Base-by-base conservation (phyloP, 2,113 vertebrate genomes). In the Erpornis zantholeuca region DNA sequence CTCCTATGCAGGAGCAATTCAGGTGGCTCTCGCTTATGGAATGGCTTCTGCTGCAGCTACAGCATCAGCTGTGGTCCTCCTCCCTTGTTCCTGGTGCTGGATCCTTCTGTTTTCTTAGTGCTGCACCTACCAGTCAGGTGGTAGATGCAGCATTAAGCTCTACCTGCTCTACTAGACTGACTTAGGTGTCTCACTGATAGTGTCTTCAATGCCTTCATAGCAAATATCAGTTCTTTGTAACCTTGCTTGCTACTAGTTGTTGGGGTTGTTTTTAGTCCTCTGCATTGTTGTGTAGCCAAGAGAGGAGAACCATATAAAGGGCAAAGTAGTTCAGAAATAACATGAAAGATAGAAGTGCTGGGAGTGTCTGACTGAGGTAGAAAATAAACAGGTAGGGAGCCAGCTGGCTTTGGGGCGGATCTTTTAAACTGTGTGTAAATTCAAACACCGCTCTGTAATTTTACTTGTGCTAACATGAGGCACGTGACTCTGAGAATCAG, bases 341-440 rank as follows among this genome's bases (percentile, higher is more conserved):
- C 19, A 47, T 86, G 66, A 66, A 82, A 90, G 56, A 75, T 44
- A 72, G 28, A 71, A 75, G 20, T 80, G 52, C 49, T 81, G n/a
- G 20, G 47, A 66, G 42, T 78, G 56, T 75, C 64, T 80, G 66
- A n/a, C 24, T 75, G 79, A 81, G 36, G n/a, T n/a, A 91, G 82
- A 95, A 92, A 96, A 92, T 95, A 86, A 96, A 83, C 49, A 94
- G 68, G 88, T 82, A 75, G 72, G 18, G 44, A 94, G 73, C 45
- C 87, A 95, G 66, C 18, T 40, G 7, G 35, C 66, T 83, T 92
- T 71, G 38, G 59, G 94, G 61, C 3, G 5, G 61, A 45, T 88
- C 79, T 90, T 94, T 59, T 80, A 77, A 86, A 90, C 52, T 31
- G 28, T 54, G 35, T 82, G 33, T 66, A 77, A 88, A 88, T 85